Evolutionary conservation across 2,888 invertebrate species (phyloP).

Genomic region (Pasiphila rectangulata): DNA sequence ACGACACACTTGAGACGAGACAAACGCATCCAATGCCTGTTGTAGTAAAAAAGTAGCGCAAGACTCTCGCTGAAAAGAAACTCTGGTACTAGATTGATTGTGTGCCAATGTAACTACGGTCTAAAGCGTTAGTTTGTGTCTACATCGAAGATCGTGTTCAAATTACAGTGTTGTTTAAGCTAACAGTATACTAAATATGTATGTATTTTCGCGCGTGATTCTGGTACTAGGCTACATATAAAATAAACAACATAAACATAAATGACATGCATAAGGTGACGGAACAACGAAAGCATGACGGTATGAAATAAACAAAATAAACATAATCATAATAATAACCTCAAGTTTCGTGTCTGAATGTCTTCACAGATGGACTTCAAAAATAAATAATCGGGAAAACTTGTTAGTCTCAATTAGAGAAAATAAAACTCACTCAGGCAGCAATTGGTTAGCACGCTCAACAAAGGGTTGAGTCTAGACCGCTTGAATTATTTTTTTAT

Average conservation of each 20-base stretch:
- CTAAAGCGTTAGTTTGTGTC: slow-evolving; percentile 66
- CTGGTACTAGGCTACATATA: slow-evolving; percentile 46
- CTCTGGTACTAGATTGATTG: slow-evolving; percentile 42
- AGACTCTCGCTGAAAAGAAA: slow-evolving; percentile 51
- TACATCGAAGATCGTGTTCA: slow-evolving; percentile 57
- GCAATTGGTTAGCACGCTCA: slow-evolving; percentile 77
- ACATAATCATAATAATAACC: slow-evolving; percentile 40
- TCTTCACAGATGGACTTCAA: slow-evolving; percentile 73
- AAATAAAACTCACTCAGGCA: slow-evolving; percentile 78
- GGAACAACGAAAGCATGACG: slow-evolving; percentile 71
- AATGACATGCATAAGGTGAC: slow-evolving; percentile 71
- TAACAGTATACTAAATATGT: slow-evolving; percentile 45
- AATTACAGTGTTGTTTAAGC: slow-evolving; percentile 60
- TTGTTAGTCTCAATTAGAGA: slow-evolving; percentile 61
- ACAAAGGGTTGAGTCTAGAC: slow-evolving; percentile 40
- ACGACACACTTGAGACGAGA: slow-evolving; percentile 53
- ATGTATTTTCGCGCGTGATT: slow-evolving; percentile 46
- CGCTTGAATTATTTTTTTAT: slow-evolving; percentile 32
- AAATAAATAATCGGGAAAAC: slow-evolving; percentile 71
- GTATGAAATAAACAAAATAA: slow-evolving; percentile 50
- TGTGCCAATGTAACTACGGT: slow-evolving; percentile 55
- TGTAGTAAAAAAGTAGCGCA: slow-evolving; percentile 80
- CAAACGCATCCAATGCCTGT: slow-evolving; percentile 59
- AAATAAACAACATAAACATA: slow-evolving; percentile 62
- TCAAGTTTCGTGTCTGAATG: slow-evolving; percentile 36